These are phyloP conservation scores for Tenualosa ilisha DNA, from an alignment of 2,797 vertebrate species.

Conservation along the genomic window DNA sequence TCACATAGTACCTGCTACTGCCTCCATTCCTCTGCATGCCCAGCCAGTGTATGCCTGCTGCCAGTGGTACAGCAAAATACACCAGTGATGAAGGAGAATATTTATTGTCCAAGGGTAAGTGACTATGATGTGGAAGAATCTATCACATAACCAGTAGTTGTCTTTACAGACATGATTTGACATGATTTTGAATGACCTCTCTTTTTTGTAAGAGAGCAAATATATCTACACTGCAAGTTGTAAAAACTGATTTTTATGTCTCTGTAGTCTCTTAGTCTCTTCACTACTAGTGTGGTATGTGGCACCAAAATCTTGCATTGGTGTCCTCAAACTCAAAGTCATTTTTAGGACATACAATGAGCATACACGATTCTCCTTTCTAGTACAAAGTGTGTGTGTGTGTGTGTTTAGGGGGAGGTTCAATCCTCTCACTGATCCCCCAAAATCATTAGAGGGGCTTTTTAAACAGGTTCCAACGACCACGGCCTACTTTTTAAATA, in stretches of 20 bases:
- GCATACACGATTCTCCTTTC: not conserved
- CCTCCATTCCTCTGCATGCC: too few species aligned
- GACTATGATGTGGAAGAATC: not conserved
- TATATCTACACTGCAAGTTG: not conserved
- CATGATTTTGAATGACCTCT: not conserved
- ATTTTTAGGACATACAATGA: not conserved
- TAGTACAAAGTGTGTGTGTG: conserved; percentile 26
- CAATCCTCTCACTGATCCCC: conserved; percentile 71
- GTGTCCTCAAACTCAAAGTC: not conserved
- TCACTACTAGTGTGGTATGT: too few species aligned
- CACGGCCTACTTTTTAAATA: conserved; percentile 78
- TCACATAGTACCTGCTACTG: too few species aligned
- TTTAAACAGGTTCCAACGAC: conserved; percentile 82
- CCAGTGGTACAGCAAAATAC: not conserved
- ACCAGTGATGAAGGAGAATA: not conserved
- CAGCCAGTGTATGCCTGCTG: too few species aligned
- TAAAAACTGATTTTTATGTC: not conserved
- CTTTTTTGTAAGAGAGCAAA: not conserved
- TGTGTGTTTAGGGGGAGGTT: conserved; percentile 12
- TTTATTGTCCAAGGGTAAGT: not conserved
- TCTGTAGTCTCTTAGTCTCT: too few species aligned
- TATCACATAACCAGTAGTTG: too few species aligned
- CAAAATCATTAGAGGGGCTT: conserved; percentile 80
- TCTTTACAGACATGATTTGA: too few species aligned
- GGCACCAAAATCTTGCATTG: too few species aligned